phyloP scores from a whole-genome alignment of 92 coral and sea anemone genomes.

The Heteractis magnifica region DNA sequence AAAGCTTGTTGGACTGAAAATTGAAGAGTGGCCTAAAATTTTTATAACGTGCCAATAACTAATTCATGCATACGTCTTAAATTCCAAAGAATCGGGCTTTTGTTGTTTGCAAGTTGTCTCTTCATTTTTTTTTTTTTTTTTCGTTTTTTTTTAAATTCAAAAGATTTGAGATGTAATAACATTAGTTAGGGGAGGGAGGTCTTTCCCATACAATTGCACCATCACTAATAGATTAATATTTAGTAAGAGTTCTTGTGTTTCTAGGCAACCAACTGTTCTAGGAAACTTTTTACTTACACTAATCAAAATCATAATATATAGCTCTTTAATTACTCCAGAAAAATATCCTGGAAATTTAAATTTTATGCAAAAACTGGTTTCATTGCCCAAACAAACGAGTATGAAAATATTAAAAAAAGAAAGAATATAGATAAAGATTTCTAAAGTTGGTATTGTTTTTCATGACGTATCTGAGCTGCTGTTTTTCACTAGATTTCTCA shows the following conservation, averaged over 20 bases:
- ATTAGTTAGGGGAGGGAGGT: no score
- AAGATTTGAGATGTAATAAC: background rate
- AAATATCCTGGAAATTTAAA: background rate
- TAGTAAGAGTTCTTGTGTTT: background rate
- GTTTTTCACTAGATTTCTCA: conserved; percentile 29
- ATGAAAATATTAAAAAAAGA: background rate
- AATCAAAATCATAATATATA: conserved; percentile 9
- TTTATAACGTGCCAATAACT: background rate
- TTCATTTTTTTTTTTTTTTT: background rate
- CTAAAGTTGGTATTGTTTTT: background rate
- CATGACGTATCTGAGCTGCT: conserved; percentile 6
- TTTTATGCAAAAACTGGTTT: background rate
- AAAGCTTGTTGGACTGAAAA: no score
- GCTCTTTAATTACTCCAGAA: background rate
- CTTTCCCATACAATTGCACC: no score
- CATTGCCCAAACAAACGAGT: background rate
- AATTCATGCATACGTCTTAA: background rate
- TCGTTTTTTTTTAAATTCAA: background rate
- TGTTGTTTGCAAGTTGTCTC: background rate
- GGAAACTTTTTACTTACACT: background rate
- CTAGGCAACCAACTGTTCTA: conserved; percentile 15
- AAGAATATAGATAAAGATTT: background rate
- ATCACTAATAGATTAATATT: background rate
- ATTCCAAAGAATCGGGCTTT: background rate
- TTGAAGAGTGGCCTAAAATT: background rate